Evolutionary conservation across 2,888 invertebrate genomes (phyloP).

Genomic region (Leptopilina myrica): DNA sequence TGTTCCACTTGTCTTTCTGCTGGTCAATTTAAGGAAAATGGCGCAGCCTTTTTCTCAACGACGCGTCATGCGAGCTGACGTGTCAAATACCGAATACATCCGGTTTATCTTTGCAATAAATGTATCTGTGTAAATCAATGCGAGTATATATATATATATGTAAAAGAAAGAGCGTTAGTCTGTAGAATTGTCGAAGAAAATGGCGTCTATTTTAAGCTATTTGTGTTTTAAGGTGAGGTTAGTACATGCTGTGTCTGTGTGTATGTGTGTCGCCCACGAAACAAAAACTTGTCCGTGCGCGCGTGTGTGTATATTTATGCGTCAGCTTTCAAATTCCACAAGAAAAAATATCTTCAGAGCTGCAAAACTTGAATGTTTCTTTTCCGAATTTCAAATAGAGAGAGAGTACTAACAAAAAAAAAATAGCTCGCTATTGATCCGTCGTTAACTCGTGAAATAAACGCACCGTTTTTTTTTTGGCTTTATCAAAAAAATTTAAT

Average conservation of each 20-base stretch:
- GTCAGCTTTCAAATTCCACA: conserved; percentile 21
- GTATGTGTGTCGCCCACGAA: conserved; percentile 4
- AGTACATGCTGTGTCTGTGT: conserved; percentile 19
- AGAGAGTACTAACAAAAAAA: conserved; percentile 53
- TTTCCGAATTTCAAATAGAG: conserved; percentile 45
- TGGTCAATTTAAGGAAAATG: conserved; percentile 56
- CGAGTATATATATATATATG: conserved; percentile 14
- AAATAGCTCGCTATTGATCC: conserved; percentile 31
- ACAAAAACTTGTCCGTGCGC: conserved; percentile 24
- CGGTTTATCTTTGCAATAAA: conserved; percentile 20
- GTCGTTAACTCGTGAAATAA: conserved; percentile 16
- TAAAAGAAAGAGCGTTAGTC: conserved; percentile 18
- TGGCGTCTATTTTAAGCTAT: conserved; percentile 18
- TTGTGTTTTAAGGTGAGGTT: background rate
- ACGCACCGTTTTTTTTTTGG: conserved; percentile 10
- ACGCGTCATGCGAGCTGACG: conserved; percentile 70
- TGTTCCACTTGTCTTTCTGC: conserved; percentile 51
- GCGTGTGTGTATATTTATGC: conserved; percentile 9
- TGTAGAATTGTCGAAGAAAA: conserved; percentile 19
- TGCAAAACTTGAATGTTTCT: conserved; percentile 29
- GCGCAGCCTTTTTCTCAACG: conserved; percentile 54
- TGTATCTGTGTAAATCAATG: conserved; percentile 5
- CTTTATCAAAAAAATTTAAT: background rate
- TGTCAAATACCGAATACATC: conserved; percentile 58
- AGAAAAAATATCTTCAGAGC: conserved; percentile 15